Percentiles rank a stretch among this genome's conserved stretches.
phyloP scores from a whole-genome alignment of 2,888 invertebrate species.

The Coelogynopora nodosa region DNA sequence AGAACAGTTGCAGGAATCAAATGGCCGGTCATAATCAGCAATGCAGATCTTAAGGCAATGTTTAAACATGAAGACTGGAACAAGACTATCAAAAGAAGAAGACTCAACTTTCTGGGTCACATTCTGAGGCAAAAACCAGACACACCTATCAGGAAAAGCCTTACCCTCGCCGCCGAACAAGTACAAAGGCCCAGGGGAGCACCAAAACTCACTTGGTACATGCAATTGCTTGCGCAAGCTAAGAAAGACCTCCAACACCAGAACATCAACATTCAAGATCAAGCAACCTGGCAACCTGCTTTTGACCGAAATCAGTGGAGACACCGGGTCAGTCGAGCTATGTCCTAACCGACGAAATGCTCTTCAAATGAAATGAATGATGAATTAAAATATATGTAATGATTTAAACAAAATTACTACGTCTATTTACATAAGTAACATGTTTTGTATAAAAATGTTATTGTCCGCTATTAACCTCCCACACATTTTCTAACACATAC shows the following conservation, averaged over 20 bases:
- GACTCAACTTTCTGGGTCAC: not conserved
- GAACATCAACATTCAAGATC: not conserved
- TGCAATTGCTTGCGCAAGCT: not conserved
- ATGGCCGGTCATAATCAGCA: not conserved
- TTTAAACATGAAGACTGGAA: not conserved
- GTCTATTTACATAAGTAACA: too few relatives aligned
- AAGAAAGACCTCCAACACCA: not conserved
- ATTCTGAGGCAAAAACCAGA: not conserved
- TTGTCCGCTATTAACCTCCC: too few relatives aligned
- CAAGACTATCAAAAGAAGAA: not conserved
- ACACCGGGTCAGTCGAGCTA: not conserved
- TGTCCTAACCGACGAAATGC: not conserved
- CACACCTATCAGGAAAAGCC: not conserved
- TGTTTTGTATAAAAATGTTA: too few relatives aligned
- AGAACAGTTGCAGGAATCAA: not conserved
- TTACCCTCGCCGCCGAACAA: too few relatives aligned
- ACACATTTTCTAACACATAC: too few relatives aligned
- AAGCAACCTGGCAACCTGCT: not conserved
- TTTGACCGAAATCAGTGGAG: not conserved
- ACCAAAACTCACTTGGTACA: not conserved
- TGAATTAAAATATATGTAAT: too few relatives aligned
- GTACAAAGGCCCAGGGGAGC: not conserved
- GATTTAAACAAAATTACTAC: too few relatives aligned
- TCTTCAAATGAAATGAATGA: not conserved
- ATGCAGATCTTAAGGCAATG: not conserved